Evolutionary conservation across 2,888 invertebrate genomes (phyloP), one percentile per base, ranked within the genome.

Genomic region (Hesperia comma): DNA sequence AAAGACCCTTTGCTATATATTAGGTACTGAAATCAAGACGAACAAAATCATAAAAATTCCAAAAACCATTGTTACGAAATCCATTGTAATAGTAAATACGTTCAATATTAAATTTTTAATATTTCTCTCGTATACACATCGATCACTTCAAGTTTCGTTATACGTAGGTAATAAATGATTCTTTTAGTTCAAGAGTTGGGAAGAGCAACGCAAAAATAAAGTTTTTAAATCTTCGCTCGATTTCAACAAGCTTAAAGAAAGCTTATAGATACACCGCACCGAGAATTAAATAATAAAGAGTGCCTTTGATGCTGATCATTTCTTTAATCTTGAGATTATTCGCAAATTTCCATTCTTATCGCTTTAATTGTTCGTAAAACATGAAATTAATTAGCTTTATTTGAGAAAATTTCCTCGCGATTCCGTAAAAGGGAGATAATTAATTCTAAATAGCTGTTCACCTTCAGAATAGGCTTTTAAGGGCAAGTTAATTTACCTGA

Each of bases 391-490:
- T 58, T 54, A 60, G 33, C 33, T 46, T 60, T 58, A 66, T 66
- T 66, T 60, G 58, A 64, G 53, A 37, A 40, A 69, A 70, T 74
- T 75, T 72, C 70, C 56, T 46, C 54, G 49, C 60, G 67, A 70
- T 63, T 66, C 58, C 62, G 26, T 66, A 55, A 37, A 26, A 37
- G 54, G 46, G 54, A 57, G 57, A 57, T 63, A 63, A 61, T 56
- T 67, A 67, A 67, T 67, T 67, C 26, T 40, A 61, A 67, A 61
- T 49, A 61, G 61, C 54, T 66, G 15, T 51, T 54, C 49, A 58
- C 61, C 61, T 55, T 12, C 14, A 46, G 61, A 46, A 61, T 43
- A 55, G 43, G 43, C 21, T 67, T 61, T 40, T 49, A 21, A 15
- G 67, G 49, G 57, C 19, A 60, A 66, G 60, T 60, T 66, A 60